phyloP scores from a whole-genome alignment of 2,113 vertebrate genomes.

The Tachycineta bicolor region DNA sequence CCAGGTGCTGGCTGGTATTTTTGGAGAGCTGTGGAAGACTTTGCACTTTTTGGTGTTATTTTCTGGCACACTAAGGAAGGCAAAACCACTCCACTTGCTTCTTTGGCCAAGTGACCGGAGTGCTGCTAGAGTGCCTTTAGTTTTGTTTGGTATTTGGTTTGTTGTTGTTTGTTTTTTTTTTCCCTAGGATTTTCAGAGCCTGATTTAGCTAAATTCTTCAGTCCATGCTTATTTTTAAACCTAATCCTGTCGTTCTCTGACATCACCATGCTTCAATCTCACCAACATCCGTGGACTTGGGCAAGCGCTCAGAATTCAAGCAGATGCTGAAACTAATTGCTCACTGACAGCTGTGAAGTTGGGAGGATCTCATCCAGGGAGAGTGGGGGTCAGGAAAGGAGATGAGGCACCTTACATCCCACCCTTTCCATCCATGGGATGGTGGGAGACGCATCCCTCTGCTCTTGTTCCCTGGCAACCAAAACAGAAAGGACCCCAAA shows the following conservation, averaged over 20 bases:
- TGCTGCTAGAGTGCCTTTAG: neutral
- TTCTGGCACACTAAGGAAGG: neutral
- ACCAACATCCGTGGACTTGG: rapidly evolving
- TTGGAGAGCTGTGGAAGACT: neutral
- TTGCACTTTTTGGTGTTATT: neutral
- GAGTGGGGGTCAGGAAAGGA: neutral
- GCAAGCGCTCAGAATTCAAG: neutral
- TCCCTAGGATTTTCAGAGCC: neutral
- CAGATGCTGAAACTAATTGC: rapidly evolving
- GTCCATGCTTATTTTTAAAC: constrained; percentile 26
- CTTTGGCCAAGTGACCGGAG: neutral
- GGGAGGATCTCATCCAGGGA: neutral
- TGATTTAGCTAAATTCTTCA: neutral
- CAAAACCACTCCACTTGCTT: neutral
- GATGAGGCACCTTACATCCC: neutral
- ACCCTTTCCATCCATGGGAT: neutral
- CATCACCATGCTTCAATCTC: neutral
- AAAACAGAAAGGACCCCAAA: neutral
- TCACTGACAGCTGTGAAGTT: neutral
- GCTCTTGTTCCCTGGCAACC: neutral
- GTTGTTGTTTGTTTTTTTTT: neutral
- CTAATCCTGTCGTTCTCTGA: neutral
- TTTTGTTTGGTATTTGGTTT: neutral
- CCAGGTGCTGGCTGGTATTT: neutral
- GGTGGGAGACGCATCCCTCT: neutral